These are phyloP conservation scores for Hydrotaea cyrtoneurina DNA, from an alignment of 2,888 invertebrate species.

Conservation along the genomic window DNA sequence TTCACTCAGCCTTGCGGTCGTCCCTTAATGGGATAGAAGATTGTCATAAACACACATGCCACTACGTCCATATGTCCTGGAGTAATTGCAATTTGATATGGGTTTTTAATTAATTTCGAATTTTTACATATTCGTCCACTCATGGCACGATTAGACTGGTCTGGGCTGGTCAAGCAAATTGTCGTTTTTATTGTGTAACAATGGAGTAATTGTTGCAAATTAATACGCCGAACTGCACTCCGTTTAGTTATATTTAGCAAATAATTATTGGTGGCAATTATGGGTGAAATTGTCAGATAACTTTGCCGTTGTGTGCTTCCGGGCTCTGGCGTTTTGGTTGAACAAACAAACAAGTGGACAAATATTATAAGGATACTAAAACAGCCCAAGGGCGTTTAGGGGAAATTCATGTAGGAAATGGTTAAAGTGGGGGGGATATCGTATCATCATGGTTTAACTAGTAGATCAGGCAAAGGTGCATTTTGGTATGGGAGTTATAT, in stretches of 20 bases:
- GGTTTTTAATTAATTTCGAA: constrained; percentile 46
- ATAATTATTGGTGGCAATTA: constrained; percentile 29
- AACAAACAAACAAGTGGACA: no score
- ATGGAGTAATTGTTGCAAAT: not conserved
- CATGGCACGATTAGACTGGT: no score
- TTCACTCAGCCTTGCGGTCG: no score
- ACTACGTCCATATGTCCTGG: not conserved
- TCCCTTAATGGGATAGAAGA: constrained; percentile 28
- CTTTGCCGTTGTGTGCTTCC: not conserved
- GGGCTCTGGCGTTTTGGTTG: no score
- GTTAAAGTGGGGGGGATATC: no score
- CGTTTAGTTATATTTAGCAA: constrained; percentile 35
- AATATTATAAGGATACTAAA: no score
- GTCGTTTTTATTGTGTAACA: not conserved
- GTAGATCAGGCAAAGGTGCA: no score
- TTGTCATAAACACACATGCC: not conserved
- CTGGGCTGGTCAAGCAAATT: not conserved
- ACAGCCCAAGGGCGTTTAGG: no score
- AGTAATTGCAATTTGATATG: constrained; percentile 41
- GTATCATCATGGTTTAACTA: no score
- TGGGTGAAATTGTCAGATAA: constrained; percentile 6
- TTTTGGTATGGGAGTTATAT: no score
- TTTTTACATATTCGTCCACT: not conserved
- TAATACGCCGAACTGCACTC: not conserved
- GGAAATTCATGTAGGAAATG: no score